These are phyloP conservation scores for Pipistrellus pygmaeus DNA, from an alignment of 2,797 vertebrate species.

Conservation along the genomic window DNA sequence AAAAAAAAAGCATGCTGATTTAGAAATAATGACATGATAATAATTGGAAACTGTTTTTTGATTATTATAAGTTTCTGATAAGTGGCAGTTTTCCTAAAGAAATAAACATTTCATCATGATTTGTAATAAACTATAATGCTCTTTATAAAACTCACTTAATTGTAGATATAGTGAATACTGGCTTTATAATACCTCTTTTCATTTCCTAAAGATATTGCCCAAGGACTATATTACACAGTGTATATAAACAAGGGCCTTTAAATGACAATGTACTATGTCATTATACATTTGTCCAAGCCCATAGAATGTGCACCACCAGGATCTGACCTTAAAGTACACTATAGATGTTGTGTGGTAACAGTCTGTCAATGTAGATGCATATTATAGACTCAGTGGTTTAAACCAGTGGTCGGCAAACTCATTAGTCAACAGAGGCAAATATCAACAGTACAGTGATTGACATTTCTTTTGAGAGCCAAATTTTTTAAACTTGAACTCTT, in stretches of 20 bases:
- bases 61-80: slow-evolving; percentile 40
- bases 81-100: slow-evolving; percentile 12
- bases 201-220: not conserved
- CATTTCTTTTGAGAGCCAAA: no score
- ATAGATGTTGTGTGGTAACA: not conserved
- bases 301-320: not conserved
- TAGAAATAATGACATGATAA: not conserved
- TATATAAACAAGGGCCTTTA: not conserved
- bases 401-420: not conserved
- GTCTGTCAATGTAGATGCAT: not conserved
- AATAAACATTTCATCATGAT: slow-evolving; percentile 32
- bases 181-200: not conserved
- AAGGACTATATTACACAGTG: not conserved
- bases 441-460: no score
- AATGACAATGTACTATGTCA: not conserved
- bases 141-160: slow-evolving; percentile 46
- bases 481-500: no score
- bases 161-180: not conserved
- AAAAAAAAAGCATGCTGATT: not conserved
- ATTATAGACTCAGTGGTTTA: not conserved
- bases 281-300: not conserved
- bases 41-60: not conserved
- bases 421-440: no score
- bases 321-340: not conserved
- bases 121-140: slow-evolving; percentile 41